Evolutionary conservation across 2,888 invertebrate species (phyloP).

Genomic region (Pelosia muscerda): DNA sequence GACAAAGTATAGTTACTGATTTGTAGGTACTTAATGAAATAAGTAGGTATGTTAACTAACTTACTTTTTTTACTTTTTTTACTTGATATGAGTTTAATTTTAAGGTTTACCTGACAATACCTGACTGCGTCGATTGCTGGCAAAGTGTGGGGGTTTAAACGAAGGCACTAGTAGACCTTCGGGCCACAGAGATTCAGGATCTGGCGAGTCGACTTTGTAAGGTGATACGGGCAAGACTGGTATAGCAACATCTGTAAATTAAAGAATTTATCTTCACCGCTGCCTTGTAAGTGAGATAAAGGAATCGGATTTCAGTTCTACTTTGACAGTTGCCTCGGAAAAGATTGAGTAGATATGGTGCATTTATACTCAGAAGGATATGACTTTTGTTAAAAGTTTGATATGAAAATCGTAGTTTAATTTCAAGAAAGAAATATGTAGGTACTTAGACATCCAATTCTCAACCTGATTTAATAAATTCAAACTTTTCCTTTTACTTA

Average conservation of each 20-base stretch:
- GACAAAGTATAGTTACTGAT: no score
- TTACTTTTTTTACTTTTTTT: no score
- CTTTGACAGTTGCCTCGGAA: not conserved
- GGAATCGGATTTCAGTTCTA: not conserved
- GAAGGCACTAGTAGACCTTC: constrained; percentile 85
- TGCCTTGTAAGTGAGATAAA: not conserved
- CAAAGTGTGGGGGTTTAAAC: constrained; percentile 64
- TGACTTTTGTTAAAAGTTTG: not conserved
- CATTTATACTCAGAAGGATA: not conserved
- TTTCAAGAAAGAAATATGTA: not conserved
- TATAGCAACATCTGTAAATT: constrained; percentile 65
- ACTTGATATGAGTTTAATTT: no score
- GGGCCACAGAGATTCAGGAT: constrained; percentile 87
- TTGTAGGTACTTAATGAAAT: no score
- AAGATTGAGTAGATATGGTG: not conserved
- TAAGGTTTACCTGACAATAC: constrained; percentile 52
- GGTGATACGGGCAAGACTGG: constrained; percentile 80
- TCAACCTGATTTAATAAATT: no score
- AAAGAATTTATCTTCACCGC: constrained; percentile 1
- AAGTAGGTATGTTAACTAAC: no score
- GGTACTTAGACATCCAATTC: no score
- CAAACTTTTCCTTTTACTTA: no score
- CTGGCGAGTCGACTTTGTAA: constrained; percentile 82
- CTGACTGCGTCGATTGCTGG: constrained; percentile 71
- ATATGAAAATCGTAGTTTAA: not conserved